Percentiles rank a stretch among this genome's conserved stretches.
These are phyloP conservation scores for Odontothrips loti DNA, from an alignment of 2,888 invertebrate genomes.

Conservation along the genomic window DNA sequence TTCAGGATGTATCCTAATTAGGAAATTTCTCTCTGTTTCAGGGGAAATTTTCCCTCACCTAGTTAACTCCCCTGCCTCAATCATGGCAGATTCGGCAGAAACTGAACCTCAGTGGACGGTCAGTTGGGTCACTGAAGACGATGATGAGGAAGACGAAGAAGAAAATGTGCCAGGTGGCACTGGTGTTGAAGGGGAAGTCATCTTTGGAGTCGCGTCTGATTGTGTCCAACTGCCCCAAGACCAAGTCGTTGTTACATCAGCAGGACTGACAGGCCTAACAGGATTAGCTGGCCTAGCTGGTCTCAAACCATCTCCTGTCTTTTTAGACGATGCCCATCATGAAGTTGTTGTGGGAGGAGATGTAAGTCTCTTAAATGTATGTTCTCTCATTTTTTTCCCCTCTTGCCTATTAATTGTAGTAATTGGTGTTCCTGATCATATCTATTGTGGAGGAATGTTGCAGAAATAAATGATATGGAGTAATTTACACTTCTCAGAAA, in stretches of 20 bases:
- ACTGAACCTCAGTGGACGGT: conserved; percentile 3
- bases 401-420: neutral
- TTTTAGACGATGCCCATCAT: conserved; percentile 8
- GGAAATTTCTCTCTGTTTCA: neutral
- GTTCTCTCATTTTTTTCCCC: neutral
- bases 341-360: conserved; percentile 18
- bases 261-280: neutral
- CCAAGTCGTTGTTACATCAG: neutral
- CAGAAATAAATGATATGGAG: too few species aligned
- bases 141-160: conserved; percentile 18
- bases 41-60: neutral
- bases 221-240: neutral
- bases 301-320: neutral
- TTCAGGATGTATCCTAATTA: too few species aligned
- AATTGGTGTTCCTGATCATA: neutral
- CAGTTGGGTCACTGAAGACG: neutral
- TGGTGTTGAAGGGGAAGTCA: conserved; percentile 11
- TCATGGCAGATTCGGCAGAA: neutral
- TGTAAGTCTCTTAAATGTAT: conserved; percentile 25
- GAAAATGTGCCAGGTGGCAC: neutral
- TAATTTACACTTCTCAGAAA: too few species aligned
- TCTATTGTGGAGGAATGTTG: neutral
- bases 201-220: neutral
- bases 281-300: neutral
- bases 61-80: neutral